A percentile compares a stretch with the other conserved stretches of the same genome.
Evolutionary conservation across 2,797 vertebrate genomes (phyloP).

Genomic region (Microtus agrestis): DNA sequence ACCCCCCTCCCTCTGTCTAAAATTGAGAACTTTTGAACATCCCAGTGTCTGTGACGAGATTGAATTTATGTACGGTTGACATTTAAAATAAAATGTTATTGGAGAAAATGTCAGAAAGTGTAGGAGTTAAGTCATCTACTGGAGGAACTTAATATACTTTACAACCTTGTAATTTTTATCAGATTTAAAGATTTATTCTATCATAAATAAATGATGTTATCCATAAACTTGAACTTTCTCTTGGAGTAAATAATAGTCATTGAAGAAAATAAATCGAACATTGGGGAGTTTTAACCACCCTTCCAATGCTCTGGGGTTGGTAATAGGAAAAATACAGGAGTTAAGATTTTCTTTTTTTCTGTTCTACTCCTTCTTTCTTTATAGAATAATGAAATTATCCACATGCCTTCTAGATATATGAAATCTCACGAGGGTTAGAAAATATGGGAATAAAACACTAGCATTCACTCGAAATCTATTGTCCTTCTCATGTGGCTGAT

Average conservation of each 20-base stretch:
- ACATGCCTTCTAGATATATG: not conserved
- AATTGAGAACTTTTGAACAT: slow-evolving; percentile 67
- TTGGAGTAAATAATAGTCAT: slow-evolving; percentile 77
- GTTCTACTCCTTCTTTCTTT: not conserved
- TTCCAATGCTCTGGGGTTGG: slow-evolving; percentile 26
- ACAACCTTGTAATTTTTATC: slow-evolving; percentile 84
- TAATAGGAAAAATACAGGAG: not conserved
- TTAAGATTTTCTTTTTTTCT: not conserved
- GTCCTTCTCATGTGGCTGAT: not conserved
- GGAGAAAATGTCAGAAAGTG: slow-evolving; percentile 77
- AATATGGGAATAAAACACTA: not conserved
- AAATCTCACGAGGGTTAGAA: not conserved
- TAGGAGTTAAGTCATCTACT: slow-evolving; percentile 80
- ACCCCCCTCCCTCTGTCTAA: slow-evolving; percentile 10
- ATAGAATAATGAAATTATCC: slow-evolving; percentile 10
- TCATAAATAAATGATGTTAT: slow-evolving; percentile 80
- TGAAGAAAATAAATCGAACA: slow-evolving; percentile 76
- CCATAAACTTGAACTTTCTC: slow-evolving; percentile 74
- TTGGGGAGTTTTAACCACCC: slow-evolving; percentile 69
- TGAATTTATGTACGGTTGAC: slow-evolving; percentile 78
- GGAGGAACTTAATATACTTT: slow-evolving; percentile 80
- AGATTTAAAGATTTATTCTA: slow-evolving; percentile 80
- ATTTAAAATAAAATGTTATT: slow-evolving; percentile 81
- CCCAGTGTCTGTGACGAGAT: slow-evolving; percentile 70
- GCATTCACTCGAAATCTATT: not conserved